Evolutionary conservation across 2,797 vertebrate species (phyloP), one percentile per base, ranked within the genome.

Genomic region (Anniella stebbinsi): DNA sequence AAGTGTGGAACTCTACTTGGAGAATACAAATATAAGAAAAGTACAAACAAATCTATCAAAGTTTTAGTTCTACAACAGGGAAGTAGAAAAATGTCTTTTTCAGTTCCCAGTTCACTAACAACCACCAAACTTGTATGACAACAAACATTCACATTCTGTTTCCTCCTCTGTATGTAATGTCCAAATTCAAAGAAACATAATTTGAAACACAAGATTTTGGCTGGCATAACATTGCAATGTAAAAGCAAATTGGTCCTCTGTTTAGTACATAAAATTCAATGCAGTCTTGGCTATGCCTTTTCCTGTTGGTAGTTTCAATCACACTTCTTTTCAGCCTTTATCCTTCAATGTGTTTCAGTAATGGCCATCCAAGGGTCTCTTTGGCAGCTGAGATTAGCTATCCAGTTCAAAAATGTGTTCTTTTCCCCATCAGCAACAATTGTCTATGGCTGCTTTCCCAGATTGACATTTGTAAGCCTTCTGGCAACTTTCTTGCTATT

Each of bases 251-350:
- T 18, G 54, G n/a, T 11, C 36, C 86, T 84, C 67, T 63, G 75
- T 18, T 87, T 87, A 57, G 9, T 0, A 45, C 21, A 78, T 77
- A 94, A 92, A 57, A 92, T 45, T 87, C 81, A 60, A 25, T 17
- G 0, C 41, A 63, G 6, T 1, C 87, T 80, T 84, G 80, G 88
- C 69, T 85, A 36, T 2, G 72, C 33, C 57, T 91, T 45, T 80
- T 92, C 70, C 60, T 51, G 23, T 66, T 80, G 75, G 70, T 28
- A 78, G 75, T 6, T 91, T 80, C 87, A 89, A 85, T 83, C 89
- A 80, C 81, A 66, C 51, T 95, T 88, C 85, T 94, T 93, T 83
- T 84, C 91, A 91, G 81, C 51, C 92, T 93, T 93, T 92, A 76
- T 93, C 41, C 80, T 80, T 83, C 75, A 87, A 70, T 0, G 48